Evolutionary conservation across 53 echinoderm and acorn worm genomes (phyloP).

Genomic region (Arbacia lixula): DNA sequence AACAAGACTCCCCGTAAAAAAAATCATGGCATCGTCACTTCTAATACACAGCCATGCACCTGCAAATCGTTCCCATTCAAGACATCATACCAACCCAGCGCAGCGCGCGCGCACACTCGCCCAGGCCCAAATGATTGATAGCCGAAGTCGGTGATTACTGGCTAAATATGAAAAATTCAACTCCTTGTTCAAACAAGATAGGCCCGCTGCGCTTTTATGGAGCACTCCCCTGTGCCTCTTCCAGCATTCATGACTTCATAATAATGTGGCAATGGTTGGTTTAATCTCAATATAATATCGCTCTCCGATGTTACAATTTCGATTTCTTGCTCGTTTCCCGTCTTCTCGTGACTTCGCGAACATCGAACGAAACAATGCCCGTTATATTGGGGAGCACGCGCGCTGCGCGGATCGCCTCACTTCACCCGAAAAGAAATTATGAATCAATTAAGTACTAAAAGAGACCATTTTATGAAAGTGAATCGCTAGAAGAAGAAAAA

Average conservation of each 20-base stretch:
- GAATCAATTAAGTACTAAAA: conserved; percentile 35
- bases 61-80: background rate
- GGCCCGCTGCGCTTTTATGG: conserved; percentile 10
- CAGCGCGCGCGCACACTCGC: conserved; percentile 21
- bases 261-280: conserved; percentile 48
- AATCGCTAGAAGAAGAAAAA: too few relatives aligned
- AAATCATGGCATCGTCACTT: background rate
- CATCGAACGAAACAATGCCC: conserved; percentile 20
- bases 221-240: conserved; percentile 19
- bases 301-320: conserved; percentile 39
- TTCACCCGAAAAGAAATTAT: conserved; percentile 29
- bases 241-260: conserved; percentile 51
- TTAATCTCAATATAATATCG: conserved; percentile 50
- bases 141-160: conserved; percentile 31
- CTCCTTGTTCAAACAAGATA: conserved; percentile 54
- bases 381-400: conserved; percentile 41
- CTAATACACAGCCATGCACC: conserved; percentile 16
- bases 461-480: conserved; percentile 44
- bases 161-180: conserved; percentile 44
- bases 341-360: conserved; percentile 9
- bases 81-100: background rate
- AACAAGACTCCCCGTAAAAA: background rate
- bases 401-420: conserved; percentile 15
- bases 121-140: conserved; percentile 49
- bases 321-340: conserved; percentile 1